These are phyloP conservation scores for Daktulosphaira vitifoliae DNA, from an alignment of 1,140 invertebrate genomes.

Conservation along the genomic window DNA sequence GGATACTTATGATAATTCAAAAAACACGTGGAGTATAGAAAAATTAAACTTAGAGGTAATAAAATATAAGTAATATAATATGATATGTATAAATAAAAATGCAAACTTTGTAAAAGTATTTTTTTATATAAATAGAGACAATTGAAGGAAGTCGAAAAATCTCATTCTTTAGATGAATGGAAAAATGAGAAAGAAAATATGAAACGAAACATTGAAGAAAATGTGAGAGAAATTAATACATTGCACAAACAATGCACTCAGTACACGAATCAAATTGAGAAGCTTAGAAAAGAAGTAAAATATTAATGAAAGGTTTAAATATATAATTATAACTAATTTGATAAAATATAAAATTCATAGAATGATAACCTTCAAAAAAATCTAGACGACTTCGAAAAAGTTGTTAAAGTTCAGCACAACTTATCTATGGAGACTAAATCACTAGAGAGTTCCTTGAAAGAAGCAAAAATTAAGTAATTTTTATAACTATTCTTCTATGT, in stretches of 20 bases:
- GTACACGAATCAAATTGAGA: constrained; percentile 59
- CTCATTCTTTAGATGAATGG: constrained; percentile 42
- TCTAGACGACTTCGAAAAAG: constrained; percentile 74
- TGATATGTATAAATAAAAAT: not conserved
- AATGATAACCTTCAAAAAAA: constrained; percentile 72
- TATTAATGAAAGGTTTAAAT: constrained; percentile 37
- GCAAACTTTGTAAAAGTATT: not conserved
- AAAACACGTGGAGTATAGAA: constrained; percentile 65
- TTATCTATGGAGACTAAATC: constrained; percentile 63
- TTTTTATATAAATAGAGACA: constrained; percentile 45
- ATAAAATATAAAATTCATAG: constrained; percentile 44
- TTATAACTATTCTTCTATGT: constrained; percentile 28
- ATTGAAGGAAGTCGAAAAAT: constrained; percentile 57
- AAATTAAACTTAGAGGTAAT: constrained; percentile 59
- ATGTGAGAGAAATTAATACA: constrained; percentile 62
- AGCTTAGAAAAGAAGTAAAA: constrained; percentile 53
- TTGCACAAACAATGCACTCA: constrained; percentile 63
- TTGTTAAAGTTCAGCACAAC: constrained; percentile 69
- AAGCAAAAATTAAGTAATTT: constrained; percentile 54
- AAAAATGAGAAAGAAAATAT: constrained; percentile 58
- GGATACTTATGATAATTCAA: constrained; percentile 58
- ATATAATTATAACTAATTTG: not conserved
- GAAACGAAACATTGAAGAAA: constrained; percentile 60
- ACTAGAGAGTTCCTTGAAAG: constrained; percentile 64
- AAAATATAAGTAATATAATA: constrained; percentile 23